Percentiles rank a stretch among this genome's conserved stretches.
These are phyloP conservation scores for Venustaconcha ellipsiformis DNA, from an alignment of 1,140 invertebrate species.

Conservation along the genomic window DNA sequence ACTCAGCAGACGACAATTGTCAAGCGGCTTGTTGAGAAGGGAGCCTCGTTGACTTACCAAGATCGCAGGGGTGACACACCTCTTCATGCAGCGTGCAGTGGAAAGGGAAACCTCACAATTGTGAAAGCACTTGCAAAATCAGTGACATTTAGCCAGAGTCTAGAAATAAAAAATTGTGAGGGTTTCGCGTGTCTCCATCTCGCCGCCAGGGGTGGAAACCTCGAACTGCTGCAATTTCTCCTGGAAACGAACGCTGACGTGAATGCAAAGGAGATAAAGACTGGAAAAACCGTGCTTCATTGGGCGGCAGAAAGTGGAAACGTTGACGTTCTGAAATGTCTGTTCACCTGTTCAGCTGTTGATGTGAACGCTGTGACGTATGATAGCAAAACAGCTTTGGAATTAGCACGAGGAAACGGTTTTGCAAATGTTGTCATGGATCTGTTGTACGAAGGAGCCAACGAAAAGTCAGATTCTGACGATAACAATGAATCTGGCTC, in stretches of 20 bases:
- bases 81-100: conserved; percentile 67
- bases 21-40: conserved; percentile 76
- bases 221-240: conserved; percentile 16
- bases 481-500: too few relatives aligned
- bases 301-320: conserved; percentile 35
- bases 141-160: conserved; percentile 62
- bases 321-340: conserved; percentile 15
- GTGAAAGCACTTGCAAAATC: conserved; percentile 77
- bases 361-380: conserved; percentile 25
- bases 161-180: conserved; percentile 82
- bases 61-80: conserved; percentile 53
- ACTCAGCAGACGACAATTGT: conserved; percentile 76
- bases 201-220: conserved; percentile 17
- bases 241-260: conserved; percentile 71
- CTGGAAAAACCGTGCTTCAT: conserved; percentile 45
- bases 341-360: conserved; percentile 16
- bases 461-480: too few relatives aligned
- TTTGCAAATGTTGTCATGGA: too few relatives aligned
- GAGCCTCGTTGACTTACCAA: conserved; percentile 70
- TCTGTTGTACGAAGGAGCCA: too few relatives aligned
- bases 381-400: conserved; percentile 22
- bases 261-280: conserved; percentile 72
- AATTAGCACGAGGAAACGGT: conserved; percentile 6
- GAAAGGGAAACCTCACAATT: conserved; percentile 74
- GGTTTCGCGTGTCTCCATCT: conserved; percentile 78